Evolutionary conservation across 2,888 invertebrate genomes (phyloP), one percentile per base, ranked within the genome.

Genomic region (Sarcophaga rosellei): DNA sequence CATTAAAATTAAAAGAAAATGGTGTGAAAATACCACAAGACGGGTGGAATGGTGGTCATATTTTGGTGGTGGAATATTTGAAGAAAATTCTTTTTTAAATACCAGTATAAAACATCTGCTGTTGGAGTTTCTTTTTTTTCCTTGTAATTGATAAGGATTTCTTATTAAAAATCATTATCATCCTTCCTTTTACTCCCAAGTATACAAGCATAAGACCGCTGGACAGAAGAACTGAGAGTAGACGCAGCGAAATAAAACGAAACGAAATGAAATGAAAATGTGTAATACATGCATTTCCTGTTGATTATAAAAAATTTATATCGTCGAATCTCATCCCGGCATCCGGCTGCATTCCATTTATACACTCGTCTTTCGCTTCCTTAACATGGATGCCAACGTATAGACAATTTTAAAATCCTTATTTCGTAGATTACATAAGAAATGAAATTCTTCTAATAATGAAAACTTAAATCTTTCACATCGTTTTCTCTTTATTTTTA

Each of bases 81-180:
- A 47, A 1, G 2, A 47, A 47, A 12, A 0, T 47, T 4, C 15
- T 47, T 47, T 47, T 47, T 11, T 15, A 47, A 47, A 47, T 47
- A 15, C 15, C 15, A 1, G 0, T 15, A 4, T 1, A 47, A 47
- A 47, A 66, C 45, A 10, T 66, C 11, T n/a, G 3, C 12, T 25
- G 70, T 15, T 72, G 57, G 59, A 0, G 35, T 4, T 62, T 17
- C 3, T 65, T 25, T 66, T 44, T 57, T 77, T 45, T 53, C 61
- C 35, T 66, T 77, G 62, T 82, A 82, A 77, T 82, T 77, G 82
- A 77, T 77, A 77, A 82, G 77, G 77, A 82, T 82, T 82, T 82
- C 77, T 72, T 77, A 82, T 77, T 73, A 82, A 77, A 72, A 82
- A 77, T n/a, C n/a, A 82, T 82, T 62, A 82, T 77, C 77, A 82